These are phyloP conservation scores for Sarcophaga rosellei DNA, from an alignment of 2,888 invertebrate species.

Conservation along the genomic window DNA sequence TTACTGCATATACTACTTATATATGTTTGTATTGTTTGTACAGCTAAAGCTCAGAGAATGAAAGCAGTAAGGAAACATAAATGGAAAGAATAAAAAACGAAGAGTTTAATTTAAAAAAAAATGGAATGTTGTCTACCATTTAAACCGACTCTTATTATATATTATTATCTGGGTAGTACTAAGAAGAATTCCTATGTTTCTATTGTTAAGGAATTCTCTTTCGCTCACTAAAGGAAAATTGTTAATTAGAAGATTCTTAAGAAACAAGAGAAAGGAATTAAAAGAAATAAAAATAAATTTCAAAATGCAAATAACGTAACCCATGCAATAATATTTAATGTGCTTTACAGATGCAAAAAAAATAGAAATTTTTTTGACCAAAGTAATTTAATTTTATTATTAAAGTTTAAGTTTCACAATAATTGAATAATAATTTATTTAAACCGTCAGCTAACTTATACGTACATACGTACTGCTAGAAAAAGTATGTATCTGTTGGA, in stretches of 20 bases:
- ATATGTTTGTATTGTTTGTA: no score
- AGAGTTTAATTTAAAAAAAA: neutral
- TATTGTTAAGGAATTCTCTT: neutral
- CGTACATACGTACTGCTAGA: neutral
- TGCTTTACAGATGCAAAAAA: no score
- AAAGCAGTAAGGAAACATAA: neutral
- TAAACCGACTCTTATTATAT: neutral
- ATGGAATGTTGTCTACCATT: neutral
- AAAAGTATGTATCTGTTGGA: neutral
- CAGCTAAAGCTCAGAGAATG: no score
- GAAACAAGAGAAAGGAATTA: neutral
- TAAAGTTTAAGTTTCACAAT: no score
- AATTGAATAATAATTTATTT: neutral
- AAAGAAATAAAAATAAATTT: slow-evolving; percentile 1
- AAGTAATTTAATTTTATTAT: no score
- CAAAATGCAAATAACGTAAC: no score
- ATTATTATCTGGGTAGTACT: neutral
- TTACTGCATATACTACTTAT: no score
- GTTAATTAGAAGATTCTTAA: slow-evolving; percentile 30
- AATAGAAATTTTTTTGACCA: no score
- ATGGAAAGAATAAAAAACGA: neutral
- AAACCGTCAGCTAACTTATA: neutral
- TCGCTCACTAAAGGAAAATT: neutral
- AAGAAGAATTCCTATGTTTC: slow-evolving; percentile 6
- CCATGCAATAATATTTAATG: no score